phyloP scores from a whole-genome alignment of 2,113 vertebrate species.

The Chrysochloris asiatica region DNA sequence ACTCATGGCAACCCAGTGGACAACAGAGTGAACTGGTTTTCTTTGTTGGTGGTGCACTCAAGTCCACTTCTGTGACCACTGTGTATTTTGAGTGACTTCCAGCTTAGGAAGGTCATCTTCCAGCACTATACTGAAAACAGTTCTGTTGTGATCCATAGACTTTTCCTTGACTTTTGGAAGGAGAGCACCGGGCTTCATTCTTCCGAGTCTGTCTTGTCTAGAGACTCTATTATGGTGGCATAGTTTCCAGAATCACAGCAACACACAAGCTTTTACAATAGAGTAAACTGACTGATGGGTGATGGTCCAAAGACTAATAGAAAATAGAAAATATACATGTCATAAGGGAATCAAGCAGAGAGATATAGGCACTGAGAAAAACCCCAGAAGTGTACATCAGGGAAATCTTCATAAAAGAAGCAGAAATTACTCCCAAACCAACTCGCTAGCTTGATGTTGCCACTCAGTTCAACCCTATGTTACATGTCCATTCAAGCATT shows the following conservation, averaged over 20 bases:
- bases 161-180: not conserved
- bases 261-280: not conserved
- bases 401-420: not conserved
- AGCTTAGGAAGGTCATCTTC: not conserved
- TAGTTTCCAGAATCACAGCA: not conserved
- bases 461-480: no score
- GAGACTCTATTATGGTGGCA: not conserved
- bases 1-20: no score
- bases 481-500: no score
- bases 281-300: not conserved
- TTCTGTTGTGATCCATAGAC: not conserved
- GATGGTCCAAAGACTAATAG: not conserved
- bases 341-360: no score
- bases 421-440: no score
- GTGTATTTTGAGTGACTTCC: not conserved
- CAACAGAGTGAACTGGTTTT: not conserved
- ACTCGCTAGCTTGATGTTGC: fast-evolving
- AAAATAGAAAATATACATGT: not conserved
- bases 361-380: no score
- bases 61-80: not conserved
- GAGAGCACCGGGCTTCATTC: no score
- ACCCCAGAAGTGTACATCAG: no score
- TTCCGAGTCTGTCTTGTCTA: no score
- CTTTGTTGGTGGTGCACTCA: not conserved
- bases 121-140: not conserved